phyloP scores from a whole-genome alignment of 2,797 vertebrate species.

The Ciconia nigra region DNA sequence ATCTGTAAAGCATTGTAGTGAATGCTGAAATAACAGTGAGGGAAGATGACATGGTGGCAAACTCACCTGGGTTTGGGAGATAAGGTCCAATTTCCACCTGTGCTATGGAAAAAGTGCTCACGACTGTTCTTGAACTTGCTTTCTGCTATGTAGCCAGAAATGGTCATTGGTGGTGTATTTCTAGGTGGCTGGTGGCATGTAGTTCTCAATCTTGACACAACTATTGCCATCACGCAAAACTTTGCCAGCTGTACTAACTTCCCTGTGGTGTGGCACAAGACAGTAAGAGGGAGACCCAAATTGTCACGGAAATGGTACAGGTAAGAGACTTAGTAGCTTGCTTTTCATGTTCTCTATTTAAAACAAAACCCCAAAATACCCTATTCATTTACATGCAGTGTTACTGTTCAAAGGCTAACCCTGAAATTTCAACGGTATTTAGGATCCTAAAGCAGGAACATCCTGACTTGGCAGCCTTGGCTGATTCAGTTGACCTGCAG shows the following conservation, averaged over 20 bases:
- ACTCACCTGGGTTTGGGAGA: not conserved
- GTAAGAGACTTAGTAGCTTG: slow-evolving; percentile 69
- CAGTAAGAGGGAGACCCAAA: slow-evolving; percentile 93
- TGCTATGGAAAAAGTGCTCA: not conserved
- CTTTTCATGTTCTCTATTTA: not conserved
- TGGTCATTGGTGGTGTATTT: not conserved
- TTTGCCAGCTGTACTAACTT: slow-evolving; percentile 96
- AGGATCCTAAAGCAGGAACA: slow-evolving; percentile 94
- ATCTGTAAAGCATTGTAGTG: not conserved
- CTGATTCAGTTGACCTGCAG: slow-evolving; percentile 94
- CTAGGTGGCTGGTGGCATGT: slow-evolving; percentile 99
- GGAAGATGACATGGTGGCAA: not conserved
- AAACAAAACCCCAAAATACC: not conserved
- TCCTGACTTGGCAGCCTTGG: slow-evolving; percentile 89
- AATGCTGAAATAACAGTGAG: not conserved
- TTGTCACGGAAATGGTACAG: slow-evolving; percentile 96
- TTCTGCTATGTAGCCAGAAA: not conserved
- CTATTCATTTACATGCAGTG: accelerated
- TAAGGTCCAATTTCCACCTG: not conserved
- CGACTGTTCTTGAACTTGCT: not conserved
- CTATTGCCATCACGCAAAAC: slow-evolving; percentile 96
- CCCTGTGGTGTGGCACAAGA: slow-evolving; percentile 97
- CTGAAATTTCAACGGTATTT: not conserved
- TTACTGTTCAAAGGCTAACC: not conserved
- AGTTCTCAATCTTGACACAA: slow-evolving; percentile 93